Percentiles rank a stretch among this genome's conserved stretches.
Evolutionary conservation across 2,888 invertebrate species (phyloP).

Genomic region (Sminthurides aquaticus): DNA sequence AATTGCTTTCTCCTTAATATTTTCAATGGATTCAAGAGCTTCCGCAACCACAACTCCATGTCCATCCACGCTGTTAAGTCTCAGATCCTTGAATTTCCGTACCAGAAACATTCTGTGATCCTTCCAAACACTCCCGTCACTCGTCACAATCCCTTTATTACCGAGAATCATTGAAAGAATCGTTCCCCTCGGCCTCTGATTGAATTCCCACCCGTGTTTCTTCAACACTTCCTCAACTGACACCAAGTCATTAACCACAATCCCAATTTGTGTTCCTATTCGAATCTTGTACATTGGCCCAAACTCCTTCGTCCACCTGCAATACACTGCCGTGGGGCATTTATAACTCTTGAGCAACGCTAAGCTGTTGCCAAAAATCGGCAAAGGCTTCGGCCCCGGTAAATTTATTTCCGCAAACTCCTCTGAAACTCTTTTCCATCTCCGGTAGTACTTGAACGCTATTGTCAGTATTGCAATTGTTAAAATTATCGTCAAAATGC

Average conservation of each 20-base stretch:
- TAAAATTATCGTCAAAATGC: too few relatives aligned
- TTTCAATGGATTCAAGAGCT: background rate
- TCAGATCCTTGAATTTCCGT: background rate
- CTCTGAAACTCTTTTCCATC: background rate
- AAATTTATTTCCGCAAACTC: background rate
- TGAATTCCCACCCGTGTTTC: background rate
- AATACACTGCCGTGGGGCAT: background rate
- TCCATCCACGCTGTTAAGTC: background rate
- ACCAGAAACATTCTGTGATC: background rate
- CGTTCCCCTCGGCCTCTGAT: constrained; percentile 4
- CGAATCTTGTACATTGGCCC: background rate
- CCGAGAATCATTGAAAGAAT: constrained; percentile 4
- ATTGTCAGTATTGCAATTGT: background rate
- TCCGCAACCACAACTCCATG: background rate
- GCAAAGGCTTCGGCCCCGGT: background rate
- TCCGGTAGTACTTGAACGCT: background rate
- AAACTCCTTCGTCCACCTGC: background rate
- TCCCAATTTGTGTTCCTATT: constrained; percentile 1
- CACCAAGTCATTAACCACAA: constrained; percentile 1
- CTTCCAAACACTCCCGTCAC: constrained; percentile 3
- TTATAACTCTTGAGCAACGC: constrained; percentile 1
- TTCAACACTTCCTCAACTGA: background rate
- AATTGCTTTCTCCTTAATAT: background rate
- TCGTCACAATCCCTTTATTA: constrained; percentile 5
- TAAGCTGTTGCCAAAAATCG: background rate